Percentiles rank a stretch among this genome's conserved stretches.
phyloP scores from a whole-genome alignment of 1,140 invertebrate genomes.

The Cephus cinctus region DNA sequence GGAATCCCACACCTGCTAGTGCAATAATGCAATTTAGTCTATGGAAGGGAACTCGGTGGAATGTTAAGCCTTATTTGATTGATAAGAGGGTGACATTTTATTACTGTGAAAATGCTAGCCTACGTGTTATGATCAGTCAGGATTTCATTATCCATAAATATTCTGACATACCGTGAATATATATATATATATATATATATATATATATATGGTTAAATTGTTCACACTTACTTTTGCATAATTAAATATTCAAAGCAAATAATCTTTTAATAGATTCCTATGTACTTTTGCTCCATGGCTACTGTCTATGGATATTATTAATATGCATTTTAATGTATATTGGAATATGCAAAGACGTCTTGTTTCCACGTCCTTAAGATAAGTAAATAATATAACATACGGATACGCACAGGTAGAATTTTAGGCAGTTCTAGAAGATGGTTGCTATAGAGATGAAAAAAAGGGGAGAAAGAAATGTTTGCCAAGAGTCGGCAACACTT shows the following conservation, averaged over 20 bases:
- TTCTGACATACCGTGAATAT: not conserved
- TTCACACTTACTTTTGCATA: too few relatives aligned
- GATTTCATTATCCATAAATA: not conserved
- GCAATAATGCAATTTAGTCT: not conserved
- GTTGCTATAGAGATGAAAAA: too few relatives aligned
- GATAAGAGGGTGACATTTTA: slow-evolving; percentile 6
- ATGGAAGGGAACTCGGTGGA: slow-evolving; percentile 3
- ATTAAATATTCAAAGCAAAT: too few relatives aligned
- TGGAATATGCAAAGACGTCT: not conserved
- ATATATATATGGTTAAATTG: not conserved
- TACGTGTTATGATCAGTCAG: not conserved
- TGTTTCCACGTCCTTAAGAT: not conserved
- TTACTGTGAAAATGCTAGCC: not conserved
- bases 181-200: too few relatives aligned
- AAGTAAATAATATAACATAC: not conserved
- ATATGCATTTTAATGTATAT: not conserved
- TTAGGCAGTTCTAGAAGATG: too few relatives aligned
- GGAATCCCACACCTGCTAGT: not conserved
- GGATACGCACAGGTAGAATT: not conserved
- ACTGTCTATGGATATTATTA: not conserved
- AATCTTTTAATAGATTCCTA: too few relatives aligned
- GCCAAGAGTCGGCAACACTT: slow-evolving; percentile 9
- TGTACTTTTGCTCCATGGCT: too few relatives aligned
- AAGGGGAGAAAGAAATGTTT: not conserved
- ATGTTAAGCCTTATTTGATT: slow-evolving; percentile 28